Percentiles rank a stretch among this genome's conserved stretches.
phyloP scores from a whole-genome alignment of 2,113 vertebrate species.

The Capra hircus region DNA sequence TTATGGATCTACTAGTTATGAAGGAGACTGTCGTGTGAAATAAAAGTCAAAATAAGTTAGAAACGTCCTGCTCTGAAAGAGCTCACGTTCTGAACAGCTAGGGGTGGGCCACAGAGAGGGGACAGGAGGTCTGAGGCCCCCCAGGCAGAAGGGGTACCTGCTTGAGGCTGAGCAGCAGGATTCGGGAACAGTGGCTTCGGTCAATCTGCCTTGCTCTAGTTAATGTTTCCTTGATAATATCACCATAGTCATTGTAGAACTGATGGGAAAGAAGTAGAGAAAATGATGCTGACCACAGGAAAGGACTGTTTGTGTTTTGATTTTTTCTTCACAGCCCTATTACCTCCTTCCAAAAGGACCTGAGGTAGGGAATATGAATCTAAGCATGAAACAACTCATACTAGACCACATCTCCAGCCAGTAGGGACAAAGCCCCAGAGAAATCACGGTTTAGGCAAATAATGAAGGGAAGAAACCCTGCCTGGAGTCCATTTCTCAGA shows the following conservation, averaged over 20 bases:
- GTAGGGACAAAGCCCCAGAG: background rate
- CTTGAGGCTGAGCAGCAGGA: slow-evolving; percentile 87
- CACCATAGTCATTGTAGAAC: slow-evolving; percentile 90
- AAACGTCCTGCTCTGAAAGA: background rate
- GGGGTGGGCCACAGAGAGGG: background rate
- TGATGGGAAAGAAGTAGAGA: slow-evolving; percentile 50
- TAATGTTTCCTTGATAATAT: slow-evolving; percentile 92
- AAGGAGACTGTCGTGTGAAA: background rate
- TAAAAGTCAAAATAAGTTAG: background rate
- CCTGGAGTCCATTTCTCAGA: background rate
- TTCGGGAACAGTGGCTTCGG: slow-evolving; percentile 85
- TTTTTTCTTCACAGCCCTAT: background rate
- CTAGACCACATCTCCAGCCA: background rate
- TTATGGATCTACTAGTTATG: background rate
- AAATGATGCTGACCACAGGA: background rate
- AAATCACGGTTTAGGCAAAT: background rate
- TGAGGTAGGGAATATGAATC: background rate
- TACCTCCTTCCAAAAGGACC: background rate
- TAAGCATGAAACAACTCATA: background rate
- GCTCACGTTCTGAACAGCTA: background rate
- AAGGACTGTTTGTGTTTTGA: background rate
- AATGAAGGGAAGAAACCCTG: background rate
- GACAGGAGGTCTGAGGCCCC: fast-evolving
- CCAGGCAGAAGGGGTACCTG: slow-evolving; percentile 80
- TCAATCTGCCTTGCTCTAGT: slow-evolving; percentile 83